Evolutionary conservation across 2,888 invertebrate genomes (phyloP), one percentile per base, ranked within the genome.

Genomic region (Drosophila testacea): DNA sequence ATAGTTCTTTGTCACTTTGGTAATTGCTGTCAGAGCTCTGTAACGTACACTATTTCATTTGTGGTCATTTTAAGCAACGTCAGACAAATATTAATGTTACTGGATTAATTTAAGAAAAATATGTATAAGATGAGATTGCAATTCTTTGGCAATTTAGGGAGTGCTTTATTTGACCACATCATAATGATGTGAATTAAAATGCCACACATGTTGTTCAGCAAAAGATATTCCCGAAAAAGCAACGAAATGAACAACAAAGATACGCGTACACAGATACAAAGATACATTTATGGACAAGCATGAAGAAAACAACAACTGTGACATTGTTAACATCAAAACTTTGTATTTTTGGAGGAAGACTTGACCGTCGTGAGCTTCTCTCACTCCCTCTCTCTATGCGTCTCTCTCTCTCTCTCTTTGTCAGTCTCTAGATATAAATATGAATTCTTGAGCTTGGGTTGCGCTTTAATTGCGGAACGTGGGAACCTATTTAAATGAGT

Each of bases 201-300:
- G 89, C 86, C 86, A 87, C 89, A 89, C 86, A 86, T 84, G 87
- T 77, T 80, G 87, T 69, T 78, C 73, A 69, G 57, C 71, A 83
- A 69, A 77, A 47, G 11, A 36, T 39, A 39, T 38, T 46, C 13
- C 46, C 44, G 36, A 54, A 54, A 54, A 62, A 28, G 27, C 11
- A 62, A 13, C 28, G 60, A 56, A 71, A 36, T 48, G 7, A 57
- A 46, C 47, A 7, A 13, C 22, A 30, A 60, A 59, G 48, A 59
- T 39, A 55, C 36, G 36, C 46, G 47, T 30, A 38, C 36, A 6
- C 41, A 71, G 71, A 72, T 50, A 56, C 70, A 68, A 52, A 69
- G 73, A 69, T 81, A 82, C 82, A 79, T 59, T 41, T 39, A 38
- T 77, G 63, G 73, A 62, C 64, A 65, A 77, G 65, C 77, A 51